Evolutionary conservation across 35 echinoderm and acorn worm genomes (phyloP).

Genomic region (Amphiura filiformis): DNA sequence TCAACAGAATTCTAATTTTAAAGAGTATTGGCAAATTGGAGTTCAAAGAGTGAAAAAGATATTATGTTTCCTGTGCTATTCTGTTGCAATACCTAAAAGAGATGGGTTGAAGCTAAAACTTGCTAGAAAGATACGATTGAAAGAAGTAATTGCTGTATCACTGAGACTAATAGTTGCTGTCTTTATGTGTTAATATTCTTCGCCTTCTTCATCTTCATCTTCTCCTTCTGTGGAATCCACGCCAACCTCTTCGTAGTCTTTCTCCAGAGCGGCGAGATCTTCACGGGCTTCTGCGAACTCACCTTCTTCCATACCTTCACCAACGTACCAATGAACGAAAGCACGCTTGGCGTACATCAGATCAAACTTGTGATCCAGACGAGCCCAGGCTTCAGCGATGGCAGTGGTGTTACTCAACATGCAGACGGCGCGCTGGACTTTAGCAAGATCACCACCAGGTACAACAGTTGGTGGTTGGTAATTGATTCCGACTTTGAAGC

Average conservation of each 20-base stretch:
- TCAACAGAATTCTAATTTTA: too few species aligned
- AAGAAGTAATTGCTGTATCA: too few species aligned
- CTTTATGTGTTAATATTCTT: too few species aligned
- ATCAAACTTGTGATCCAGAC: conserved; percentile 83
- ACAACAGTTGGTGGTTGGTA: conserved; percentile 73
- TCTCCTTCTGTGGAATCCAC: too few species aligned
- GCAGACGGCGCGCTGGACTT: conserved; percentile 76
- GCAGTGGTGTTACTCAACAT: conserved; percentile 90
- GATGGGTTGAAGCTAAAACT: too few species aligned
- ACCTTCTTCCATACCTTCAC: conserved; percentile 80
- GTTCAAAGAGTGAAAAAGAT: too few species aligned
- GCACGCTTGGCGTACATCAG: conserved; percentile 82
- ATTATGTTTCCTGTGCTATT: too few species aligned
- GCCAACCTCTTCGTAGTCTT: conserved; percentile 60
- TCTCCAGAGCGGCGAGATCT: conserved; percentile 73
- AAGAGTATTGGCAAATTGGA: too few species aligned
- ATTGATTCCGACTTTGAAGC: conserved; percentile 81
- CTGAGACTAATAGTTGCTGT: too few species aligned
- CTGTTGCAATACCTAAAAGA: too few species aligned
- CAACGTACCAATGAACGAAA: conserved; percentile 80
- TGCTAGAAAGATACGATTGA: too few species aligned
- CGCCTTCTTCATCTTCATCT: too few species aligned
- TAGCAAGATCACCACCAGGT: conserved; percentile 75
- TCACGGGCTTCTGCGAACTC: conserved; percentile 72
- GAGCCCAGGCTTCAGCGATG: conserved; percentile 82